Base-by-base conservation (phyloP, 2,888 invertebrate genomes). In the Torymus auratus region DNA sequence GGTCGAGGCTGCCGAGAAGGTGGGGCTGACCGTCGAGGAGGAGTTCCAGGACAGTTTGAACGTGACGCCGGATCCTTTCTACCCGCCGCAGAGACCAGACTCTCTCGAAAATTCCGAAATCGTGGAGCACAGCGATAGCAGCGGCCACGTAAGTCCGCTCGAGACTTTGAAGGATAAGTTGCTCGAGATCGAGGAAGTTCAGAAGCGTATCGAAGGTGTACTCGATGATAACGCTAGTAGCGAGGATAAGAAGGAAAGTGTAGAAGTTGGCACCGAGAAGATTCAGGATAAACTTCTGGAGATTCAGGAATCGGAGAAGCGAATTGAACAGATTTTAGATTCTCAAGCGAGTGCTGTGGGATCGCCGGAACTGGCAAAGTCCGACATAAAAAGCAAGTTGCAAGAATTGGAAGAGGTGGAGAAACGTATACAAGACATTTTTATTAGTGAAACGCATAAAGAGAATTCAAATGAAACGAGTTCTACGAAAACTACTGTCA, bases 1-100 rank as follows among this genome's bases (percentile, higher is more conserved):
- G 0, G 14, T 65, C 13, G 58, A 60, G 1, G 5, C 28, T 0
- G 53, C 20, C n/a, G 55, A 64, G 7, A 41, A 41, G 41, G 41
- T 41, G 41, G 41, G 7, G 41, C 41, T 41, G 41, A 41, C 41
- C 0, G 41, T 41, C 50, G 65, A 62, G 0, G 85, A 86, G 62
- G 83, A 82, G 89, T 93, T 92, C 90, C 92, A 86, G 87, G 93
- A 87, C 91, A 93, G 91, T 91, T 91, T 82, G 91, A 88, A 89
- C 64, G 87, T 87, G 0, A 87, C 88, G 2, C 87, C 89, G 5
- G 88, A 88, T 15, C 82, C 78, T 2, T 11, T 62, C 0, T 85
- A 87, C 20, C 28, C 76, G 12, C 83, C 84, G 0, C 85, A 80
- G 58, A 84, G 87, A 60, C 84, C 87, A 1, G 89, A 88, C 78